Evolutionary conservation across 2,888 invertebrate genomes (phyloP), one percentile per base, ranked within the genome.

Genomic region (Lysandra coridon): DNA sequence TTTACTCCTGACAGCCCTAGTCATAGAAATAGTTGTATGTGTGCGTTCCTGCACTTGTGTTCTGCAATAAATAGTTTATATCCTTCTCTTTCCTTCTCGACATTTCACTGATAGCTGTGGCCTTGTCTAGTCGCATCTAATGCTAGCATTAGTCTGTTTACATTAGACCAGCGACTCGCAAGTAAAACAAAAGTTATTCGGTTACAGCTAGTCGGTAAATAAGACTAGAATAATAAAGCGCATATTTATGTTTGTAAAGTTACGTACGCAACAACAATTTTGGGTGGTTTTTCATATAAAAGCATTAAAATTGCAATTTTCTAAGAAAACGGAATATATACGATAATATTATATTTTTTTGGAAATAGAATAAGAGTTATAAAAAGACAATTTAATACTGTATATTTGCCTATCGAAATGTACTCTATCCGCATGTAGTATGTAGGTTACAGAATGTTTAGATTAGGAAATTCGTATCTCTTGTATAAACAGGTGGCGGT

Each of bases 121-220:
- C 94, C 94, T 94, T 93, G 94, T 94, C 94, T 94, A 94, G 93
- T 94, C 93, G 92, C 94, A 94, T 94, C 94, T 94, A 94, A 94
- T 93, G 92, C 93, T 92, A 90, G 93, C 91, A 86, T 92, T 93
- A 93, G 94, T 90, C 85, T 85, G 91, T 94, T 94, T 88, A 90
- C 86, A 89, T 83, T 81, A 81, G 79, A 79, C 81, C 75, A 78
- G 80, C 79, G 82, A 85, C 83, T 81, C 81, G 83, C 83, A 81
- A 91, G 90, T 86, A 82, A 89, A 91, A 37, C 33, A 12, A 12
- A 64, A 30, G 12, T 30, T 30, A 64, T 30, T 30, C 23, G 64
- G 64, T 14, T 69, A 30, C 10, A 30, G 64, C 64, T 69, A 6
- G 23, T 62, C n/a, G 2, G 23, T 23, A 23, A 57, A 57, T 49